Conservation (phyloP, 1,140 invertebrate species). For the Drosophila watanabei region DNA sequence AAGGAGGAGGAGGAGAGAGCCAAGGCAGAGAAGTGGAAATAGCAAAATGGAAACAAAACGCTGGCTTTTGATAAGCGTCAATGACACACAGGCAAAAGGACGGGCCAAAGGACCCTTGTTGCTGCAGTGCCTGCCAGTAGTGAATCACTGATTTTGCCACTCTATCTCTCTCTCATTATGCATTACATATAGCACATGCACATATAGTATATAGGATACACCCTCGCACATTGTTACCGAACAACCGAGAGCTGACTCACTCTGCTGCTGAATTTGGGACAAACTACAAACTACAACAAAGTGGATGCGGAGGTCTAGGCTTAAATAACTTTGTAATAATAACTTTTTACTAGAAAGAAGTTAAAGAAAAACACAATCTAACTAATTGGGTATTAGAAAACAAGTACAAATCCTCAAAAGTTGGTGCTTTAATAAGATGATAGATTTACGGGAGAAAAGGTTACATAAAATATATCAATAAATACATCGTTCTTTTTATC, state of each 20-base stretch:
- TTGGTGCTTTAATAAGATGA: too few species aligned
- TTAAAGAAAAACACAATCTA: neutral
- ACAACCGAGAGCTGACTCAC: slow-evolving; percentile 27
- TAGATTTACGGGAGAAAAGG: too few species aligned
- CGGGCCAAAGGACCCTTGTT: slow-evolving; percentile 22
- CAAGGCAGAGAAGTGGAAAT: slow-evolving; percentile 15
- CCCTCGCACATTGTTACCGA: slow-evolving; percentile 27
- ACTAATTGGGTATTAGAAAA: too few species aligned
- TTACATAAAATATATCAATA: neutral
- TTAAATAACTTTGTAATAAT: neutral
- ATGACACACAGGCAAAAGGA: slow-evolving; percentile 35
- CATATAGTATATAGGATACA: neutral
- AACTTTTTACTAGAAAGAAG: neutral
- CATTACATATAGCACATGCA: neutral
- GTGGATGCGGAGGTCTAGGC: neutral
- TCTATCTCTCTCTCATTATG: slow-evolving; percentile 24
- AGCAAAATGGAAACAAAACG: slow-evolving; percentile 45
- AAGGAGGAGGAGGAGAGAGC: neutral
- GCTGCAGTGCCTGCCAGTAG: slow-evolving; percentile 25
- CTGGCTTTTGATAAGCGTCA: slow-evolving; percentile 56
- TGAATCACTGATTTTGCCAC: slow-evolving; percentile 33
- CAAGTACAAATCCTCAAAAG: too few species aligned
- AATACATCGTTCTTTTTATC: too few species aligned
- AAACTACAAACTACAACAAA: slow-evolving; percentile 4
- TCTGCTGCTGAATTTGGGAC: slow-evolving; percentile 14